Conservation (phyloP, 2,113 vertebrate species). For the Tichodroma muraria region DNA sequence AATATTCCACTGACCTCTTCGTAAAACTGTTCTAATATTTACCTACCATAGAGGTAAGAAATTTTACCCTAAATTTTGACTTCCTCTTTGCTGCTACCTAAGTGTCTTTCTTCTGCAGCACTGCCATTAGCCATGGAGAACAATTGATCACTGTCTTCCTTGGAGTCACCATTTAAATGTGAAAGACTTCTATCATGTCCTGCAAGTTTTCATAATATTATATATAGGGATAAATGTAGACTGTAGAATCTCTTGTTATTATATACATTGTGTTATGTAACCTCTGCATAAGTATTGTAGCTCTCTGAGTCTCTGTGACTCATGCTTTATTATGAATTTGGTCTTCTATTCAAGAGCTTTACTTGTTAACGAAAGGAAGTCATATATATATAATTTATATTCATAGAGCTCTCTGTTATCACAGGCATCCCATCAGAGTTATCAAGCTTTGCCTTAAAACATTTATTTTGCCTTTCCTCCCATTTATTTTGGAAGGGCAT, state of each 20-base stretch:
- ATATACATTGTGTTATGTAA: neutral
- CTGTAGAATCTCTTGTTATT: neutral
- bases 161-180: neutral
- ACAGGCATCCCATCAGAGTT: neutral
- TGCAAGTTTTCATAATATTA: neutral
- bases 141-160: neutral
- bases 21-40: neutral
- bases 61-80: neutral
- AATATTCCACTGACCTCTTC: neutral
- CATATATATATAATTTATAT: neutral
- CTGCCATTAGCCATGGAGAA: neutral
- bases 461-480: neutral
- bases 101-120: neutral
- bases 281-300: neutral
- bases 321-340: neutral
- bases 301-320: neutral
- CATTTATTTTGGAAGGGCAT: neutral
- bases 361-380: neutral
- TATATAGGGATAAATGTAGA: neutral
- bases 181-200: neutral
- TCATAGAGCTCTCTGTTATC: neutral
- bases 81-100: neutral
- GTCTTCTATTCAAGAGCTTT: neutral
- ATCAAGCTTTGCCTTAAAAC: neutral
- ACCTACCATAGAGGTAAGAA: neutral